Conservation (phyloP, 2,797 vertebrate species). For the Ctenopoma kingsleyae region DNA sequence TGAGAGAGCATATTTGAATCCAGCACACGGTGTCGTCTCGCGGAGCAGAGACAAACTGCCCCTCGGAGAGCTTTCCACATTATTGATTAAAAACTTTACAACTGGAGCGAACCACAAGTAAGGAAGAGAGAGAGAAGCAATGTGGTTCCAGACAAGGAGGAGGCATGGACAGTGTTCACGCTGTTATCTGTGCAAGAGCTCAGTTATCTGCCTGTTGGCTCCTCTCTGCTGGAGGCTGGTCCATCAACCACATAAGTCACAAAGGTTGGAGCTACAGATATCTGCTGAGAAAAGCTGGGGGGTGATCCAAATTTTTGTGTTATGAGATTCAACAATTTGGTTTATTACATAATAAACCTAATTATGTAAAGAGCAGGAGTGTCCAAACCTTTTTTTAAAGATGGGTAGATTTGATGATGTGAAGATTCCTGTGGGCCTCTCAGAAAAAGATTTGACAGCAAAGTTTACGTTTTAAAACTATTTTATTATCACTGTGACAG, state of each 20-base stretch:
- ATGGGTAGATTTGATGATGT: too few species aligned
- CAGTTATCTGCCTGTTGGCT: conserved; percentile 11
- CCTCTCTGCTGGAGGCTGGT: conserved; percentile 10
- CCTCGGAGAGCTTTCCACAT: neutral
- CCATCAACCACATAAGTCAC: neutral
- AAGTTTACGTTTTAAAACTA: too few species aligned
- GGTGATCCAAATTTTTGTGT: too few species aligned
- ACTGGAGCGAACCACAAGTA: neutral
- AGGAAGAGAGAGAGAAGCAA: neutral
- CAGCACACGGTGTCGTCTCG: conserved; percentile 1
- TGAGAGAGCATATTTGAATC: neutral
- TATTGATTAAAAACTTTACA: conserved; percentile 10
- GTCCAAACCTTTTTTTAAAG: too few species aligned
- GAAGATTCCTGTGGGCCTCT: too few species aligned
- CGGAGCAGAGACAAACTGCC: conserved; percentile 7
- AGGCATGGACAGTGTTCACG: neutral
- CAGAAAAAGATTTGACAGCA: too few species aligned
- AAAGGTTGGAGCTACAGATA: neutral
- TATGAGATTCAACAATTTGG: too few species aligned
- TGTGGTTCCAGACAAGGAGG: conserved; percentile 10
- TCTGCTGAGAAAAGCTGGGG: neutral
- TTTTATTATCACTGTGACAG: too few species aligned
- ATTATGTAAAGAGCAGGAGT: too few species aligned
- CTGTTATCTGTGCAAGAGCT: conserved; percentile 22
- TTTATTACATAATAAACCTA: too few species aligned